phyloP scores from a whole-genome alignment of 2,113 vertebrate genomes.

The Tragelaphus scriptus region DNA sequence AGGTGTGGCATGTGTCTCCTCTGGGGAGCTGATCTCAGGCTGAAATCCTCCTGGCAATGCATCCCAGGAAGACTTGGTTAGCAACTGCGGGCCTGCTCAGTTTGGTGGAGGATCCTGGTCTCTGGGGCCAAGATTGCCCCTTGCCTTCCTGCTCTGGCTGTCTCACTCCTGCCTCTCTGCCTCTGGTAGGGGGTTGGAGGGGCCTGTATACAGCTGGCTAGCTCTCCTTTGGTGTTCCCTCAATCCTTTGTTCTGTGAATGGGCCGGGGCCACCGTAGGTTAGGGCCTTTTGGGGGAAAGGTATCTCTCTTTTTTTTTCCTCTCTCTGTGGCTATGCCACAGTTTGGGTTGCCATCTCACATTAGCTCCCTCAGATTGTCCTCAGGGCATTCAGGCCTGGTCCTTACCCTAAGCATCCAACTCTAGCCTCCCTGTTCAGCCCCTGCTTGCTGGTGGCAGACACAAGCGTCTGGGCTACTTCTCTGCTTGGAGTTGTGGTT shows the following conservation, averaged over 20 bases:
- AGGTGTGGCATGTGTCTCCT: not conserved
- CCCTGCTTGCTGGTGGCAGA: not conserved
- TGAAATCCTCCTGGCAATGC: not conserved
- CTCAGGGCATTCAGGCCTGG: not conserved
- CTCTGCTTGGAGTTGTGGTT: not conserved
- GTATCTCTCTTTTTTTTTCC: not conserved
- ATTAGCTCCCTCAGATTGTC: not conserved
- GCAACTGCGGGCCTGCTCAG: not conserved
- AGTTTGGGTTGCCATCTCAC: not conserved
- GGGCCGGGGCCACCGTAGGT: fast-evolving
- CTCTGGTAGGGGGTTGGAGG: not conserved
- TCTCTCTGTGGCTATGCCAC: not conserved
- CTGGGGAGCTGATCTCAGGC: not conserved
- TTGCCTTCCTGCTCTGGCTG: not conserved
- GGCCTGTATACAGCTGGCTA: not conserved
- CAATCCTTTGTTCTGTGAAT: not conserved
- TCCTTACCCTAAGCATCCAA: not conserved
- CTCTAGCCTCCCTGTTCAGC: not conserved
- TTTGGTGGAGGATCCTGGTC: not conserved
- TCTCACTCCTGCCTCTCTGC: not conserved
- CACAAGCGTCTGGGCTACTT: not conserved
- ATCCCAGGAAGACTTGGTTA: not conserved
- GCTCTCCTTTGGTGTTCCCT: not conserved
- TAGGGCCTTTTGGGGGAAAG: not conserved
- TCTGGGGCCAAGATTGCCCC: fast-evolving